Percentiles rank a stretch among this genome's conserved stretches.
Evolutionary conservation across 1,140 invertebrate genomes (phyloP).

Genomic region (Pissodes strobi): DNA sequence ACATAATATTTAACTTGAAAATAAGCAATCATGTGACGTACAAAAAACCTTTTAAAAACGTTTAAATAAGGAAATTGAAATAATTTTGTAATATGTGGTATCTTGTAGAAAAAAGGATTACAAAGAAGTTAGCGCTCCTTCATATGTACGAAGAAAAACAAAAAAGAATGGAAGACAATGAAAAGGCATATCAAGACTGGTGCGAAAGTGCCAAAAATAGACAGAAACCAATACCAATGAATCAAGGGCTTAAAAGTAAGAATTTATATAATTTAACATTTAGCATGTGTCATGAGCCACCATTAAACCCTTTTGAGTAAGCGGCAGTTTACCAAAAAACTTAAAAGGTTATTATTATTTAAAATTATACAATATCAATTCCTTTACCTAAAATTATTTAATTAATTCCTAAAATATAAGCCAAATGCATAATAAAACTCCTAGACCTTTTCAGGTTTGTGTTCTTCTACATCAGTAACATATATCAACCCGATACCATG

Average conservation of each 20-base stretch:
- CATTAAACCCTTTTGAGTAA: neutral
- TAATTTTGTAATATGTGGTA: too few species aligned
- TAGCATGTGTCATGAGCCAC: neutral
- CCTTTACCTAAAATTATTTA: too few species aligned
- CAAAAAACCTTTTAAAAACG: too few species aligned
- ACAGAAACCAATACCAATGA: slow-evolving; percentile 61
- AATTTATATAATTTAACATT: neutral
- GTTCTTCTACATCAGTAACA: slow-evolving; percentile 61
- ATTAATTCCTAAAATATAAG: too few species aligned
- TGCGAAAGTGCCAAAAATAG: slow-evolving; percentile 59
- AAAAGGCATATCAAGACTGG: slow-evolving; percentile 61
- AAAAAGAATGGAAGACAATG: slow-evolving; percentile 54
- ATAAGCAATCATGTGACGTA: too few species aligned
- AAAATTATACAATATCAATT: too few species aligned
- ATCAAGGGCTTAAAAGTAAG: slow-evolving; percentile 61
- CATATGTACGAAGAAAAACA: slow-evolving; percentile 54
- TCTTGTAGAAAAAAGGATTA: slow-evolving; percentile 54
- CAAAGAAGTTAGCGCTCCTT: slow-evolving; percentile 56
- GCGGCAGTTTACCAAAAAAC: neutral
- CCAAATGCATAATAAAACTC: too few species aligned
- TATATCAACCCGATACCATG: slow-evolving; percentile 63
- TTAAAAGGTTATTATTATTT: too few species aligned
- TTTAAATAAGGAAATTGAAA: too few species aligned
- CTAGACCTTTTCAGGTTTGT: slow-evolving; percentile 57
- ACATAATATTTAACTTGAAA: too few species aligned